Evolutionary conservation across 2,797 vertebrate species (phyloP).

Genomic region (Malacoctenus gilli): DNA sequence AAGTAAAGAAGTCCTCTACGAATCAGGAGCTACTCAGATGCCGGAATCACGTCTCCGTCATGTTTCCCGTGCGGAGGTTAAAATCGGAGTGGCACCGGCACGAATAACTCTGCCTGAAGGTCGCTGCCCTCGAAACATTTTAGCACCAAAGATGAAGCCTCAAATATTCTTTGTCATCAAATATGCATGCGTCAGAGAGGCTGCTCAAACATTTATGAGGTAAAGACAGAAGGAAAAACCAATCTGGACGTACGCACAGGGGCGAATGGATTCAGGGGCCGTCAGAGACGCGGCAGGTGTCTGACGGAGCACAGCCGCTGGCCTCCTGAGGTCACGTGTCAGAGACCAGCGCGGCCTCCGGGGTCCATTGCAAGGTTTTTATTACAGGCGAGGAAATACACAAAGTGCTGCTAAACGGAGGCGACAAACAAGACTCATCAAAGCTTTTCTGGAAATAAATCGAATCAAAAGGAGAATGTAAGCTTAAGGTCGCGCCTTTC

Average conservation of each 20-base stretch:
- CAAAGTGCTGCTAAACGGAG: too few species aligned
- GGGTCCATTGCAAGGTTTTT: too few species aligned
- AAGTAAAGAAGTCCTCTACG: too few species aligned
- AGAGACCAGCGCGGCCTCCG: not conserved
- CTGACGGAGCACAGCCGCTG: not conserved
- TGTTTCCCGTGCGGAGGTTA: slow-evolving; percentile 8
- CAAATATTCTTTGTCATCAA: slow-evolving; percentile 58
- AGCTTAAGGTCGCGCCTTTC: too few species aligned
- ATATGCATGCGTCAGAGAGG: slow-evolving; percentile 70
- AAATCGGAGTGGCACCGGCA: slow-evolving; percentile 6
- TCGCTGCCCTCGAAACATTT: slow-evolving; percentile 40
- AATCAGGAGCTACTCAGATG: too few species aligned
- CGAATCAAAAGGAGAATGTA: too few species aligned
- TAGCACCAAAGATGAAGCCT: slow-evolving; percentile 34
- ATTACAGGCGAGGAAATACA: too few species aligned
- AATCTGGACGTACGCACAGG: slow-evolving; percentile 1
- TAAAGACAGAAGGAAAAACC: slow-evolving; percentile 46
- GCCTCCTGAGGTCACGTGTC: too few species aligned
- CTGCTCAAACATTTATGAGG: slow-evolving; percentile 72
- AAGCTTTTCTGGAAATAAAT: too few species aligned
- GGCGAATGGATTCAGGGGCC: slow-evolving; percentile 15
- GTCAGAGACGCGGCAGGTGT: slow-evolving; percentile 36
- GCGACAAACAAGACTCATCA: too few species aligned
- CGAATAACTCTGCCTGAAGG: slow-evolving; percentile 6
- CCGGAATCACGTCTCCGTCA: too few species aligned